Base-by-base conservation (phyloP, 2,113 vertebrate species). In the Perccottus glenii region DNA sequence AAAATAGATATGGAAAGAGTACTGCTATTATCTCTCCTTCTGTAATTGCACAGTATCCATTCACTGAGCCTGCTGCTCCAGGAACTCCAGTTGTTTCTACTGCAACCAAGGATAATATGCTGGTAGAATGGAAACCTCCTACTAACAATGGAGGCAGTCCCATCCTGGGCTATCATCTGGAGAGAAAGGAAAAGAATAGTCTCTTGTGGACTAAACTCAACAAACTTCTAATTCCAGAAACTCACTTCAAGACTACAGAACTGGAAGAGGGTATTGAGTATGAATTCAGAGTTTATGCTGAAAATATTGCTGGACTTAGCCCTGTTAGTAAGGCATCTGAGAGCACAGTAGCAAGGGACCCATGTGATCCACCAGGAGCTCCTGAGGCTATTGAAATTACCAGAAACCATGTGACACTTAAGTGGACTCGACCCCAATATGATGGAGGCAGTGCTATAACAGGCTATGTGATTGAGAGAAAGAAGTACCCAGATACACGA, bases 181-280 rank as follows among this genome's bases (percentile, higher is more conserved):
- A 99, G 83, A 94, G 96, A 74, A 99, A 99, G 86, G 98, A 99
- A 83, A 99, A 95, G 82, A 99, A 99, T 80, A 99, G 97, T 73
- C 94, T 99, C 70, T 89, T 99, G 72, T 99, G 98, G 98, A 91
- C 92, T 63, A 98, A 96, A 84, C 87, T 96, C 73, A 98, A 99
- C 81, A 99, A 97, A 70, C 92, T 91, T 62, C 89, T 94, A 36
- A 96, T 99, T 81, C 88, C 94, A 75, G 98, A 99, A 32, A 92
- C 95, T 70, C 95, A 92, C 82, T 96, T 95, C 59, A 99, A 94
- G 92, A 95, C 95, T 75, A 94, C 93, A 10, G 94, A 95, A 9
- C 94, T 99, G 71, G 97, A 99, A 83, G 97, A 99, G 87, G 98
- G 96, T 60, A 96, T 99, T 82, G 97, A 99, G 83, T 99, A 99